phyloP scores from a whole-genome alignment of 1,140 invertebrate species.

The Proctacanthus coquilletti region DNA sequence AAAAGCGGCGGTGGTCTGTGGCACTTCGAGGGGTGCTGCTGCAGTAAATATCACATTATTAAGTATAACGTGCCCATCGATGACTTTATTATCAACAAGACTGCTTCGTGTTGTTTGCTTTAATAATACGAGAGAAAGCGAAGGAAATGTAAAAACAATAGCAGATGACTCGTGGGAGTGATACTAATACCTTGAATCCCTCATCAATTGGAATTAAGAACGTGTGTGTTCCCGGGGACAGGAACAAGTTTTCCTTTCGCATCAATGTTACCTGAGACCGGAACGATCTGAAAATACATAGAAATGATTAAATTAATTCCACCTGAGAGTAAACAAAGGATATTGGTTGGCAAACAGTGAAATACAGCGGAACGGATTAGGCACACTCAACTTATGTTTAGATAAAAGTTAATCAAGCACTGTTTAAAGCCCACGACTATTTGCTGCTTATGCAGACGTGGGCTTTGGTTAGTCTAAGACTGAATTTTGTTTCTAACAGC shows the following conservation, averaged over 20 bases:
- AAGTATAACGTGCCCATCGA: conserved; percentile 82
- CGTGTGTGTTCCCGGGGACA: conserved; percentile 59
- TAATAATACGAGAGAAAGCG: conserved; percentile 12
- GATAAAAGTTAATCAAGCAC: too few species aligned
- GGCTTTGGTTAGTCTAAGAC: too few species aligned
- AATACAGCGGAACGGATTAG: too few species aligned
- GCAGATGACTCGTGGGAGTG: too few species aligned
- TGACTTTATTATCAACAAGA: conserved; percentile 65
- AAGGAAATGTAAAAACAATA: too few species aligned
- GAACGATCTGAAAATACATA: conserved; percentile 56
- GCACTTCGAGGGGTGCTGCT: conserved; percentile 49
- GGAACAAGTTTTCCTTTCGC: conserved; percentile 57
- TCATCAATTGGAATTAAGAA: conserved; percentile 85
- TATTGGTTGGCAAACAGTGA: too few species aligned
- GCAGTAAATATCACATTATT: conserved; percentile 72
- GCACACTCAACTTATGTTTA: too few species aligned
- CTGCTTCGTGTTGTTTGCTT: conserved; percentile 34
- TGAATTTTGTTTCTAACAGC: too few species aligned
- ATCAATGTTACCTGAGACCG: conserved; percentile 51
- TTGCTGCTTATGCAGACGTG: too few species aligned
- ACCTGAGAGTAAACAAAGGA: too few species aligned
- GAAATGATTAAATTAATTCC: too few species aligned
- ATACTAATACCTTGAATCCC: conserved; percentile 73
- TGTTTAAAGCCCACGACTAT: too few species aligned
- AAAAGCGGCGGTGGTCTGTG: conserved; percentile 63